Conservation (phyloP, 2,113 vertebrate genomes). For the Neodon shergylaensis region DNA sequence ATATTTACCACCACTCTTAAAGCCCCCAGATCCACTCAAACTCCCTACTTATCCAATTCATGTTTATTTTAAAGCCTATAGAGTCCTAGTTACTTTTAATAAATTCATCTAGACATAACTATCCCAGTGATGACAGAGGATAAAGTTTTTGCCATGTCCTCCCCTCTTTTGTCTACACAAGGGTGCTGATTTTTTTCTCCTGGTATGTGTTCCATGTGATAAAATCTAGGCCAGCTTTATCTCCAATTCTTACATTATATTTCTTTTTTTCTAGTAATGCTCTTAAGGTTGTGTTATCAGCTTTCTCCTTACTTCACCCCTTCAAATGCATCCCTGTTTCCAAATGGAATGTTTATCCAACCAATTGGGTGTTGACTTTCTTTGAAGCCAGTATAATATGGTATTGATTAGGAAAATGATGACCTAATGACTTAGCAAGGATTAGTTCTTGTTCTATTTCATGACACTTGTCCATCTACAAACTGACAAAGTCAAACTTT, state of each 20-base stretch:
- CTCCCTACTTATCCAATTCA: neutral
- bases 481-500: slow-evolving; percentile 12
- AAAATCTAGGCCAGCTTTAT: neutral
- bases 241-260: neutral
- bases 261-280: neutral
- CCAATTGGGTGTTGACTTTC: slow-evolving; percentile 61
- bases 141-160: neutral
- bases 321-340: slow-evolving; percentile 15
- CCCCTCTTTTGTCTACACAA: neutral
- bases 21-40: neutral
- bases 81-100: neutral
- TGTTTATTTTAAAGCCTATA: neutral
- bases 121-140: neutral
- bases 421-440: slow-evolving; percentile 28
- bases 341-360: slow-evolving; percentile 53
- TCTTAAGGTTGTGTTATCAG: slow-evolving; percentile 24
- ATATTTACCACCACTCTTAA: neutral
- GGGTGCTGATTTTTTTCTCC: neutral
- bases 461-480: neutral
- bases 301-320: neutral
- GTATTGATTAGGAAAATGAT: slow-evolving; percentile 68
- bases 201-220: neutral
- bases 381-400: slow-evolving; percentile 60
- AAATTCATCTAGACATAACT: neutral
- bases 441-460: neutral